Conservation (phyloP, 2,888 invertebrate genomes). For the Micoletzkya japonica region DNA sequence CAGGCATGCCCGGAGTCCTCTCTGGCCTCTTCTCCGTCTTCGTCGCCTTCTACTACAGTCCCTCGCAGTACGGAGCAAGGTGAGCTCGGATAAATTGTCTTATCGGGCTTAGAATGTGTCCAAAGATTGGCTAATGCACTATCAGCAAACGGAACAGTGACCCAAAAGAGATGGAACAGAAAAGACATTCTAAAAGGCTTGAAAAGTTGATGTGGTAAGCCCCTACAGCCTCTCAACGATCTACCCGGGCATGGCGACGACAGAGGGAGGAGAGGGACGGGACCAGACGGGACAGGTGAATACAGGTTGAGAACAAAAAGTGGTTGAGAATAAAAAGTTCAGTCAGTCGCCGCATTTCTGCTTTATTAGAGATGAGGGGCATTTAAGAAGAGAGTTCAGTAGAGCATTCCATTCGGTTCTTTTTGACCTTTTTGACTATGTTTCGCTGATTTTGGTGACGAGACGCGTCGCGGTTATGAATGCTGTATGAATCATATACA, state of each 20-base stretch:
- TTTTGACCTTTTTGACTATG: too few species aligned
- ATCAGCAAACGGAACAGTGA: background rate
- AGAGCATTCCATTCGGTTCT: too few species aligned
- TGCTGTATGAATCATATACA: too few species aligned
- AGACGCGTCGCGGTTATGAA: too few species aligned
- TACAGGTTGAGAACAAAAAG: background rate
- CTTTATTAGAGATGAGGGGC: too few species aligned
- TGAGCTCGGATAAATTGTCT: slow-evolving; percentile 4
- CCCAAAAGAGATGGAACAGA: too few species aligned
- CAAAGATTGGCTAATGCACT: background rate
- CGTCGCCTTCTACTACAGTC: slow-evolving; percentile 42
- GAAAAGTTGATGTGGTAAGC: too few species aligned
- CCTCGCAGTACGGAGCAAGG: slow-evolving; percentile 37
- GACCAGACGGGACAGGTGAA: slow-evolving; percentile 15
- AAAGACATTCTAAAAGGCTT: too few species aligned
- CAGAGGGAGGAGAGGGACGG: background rate
- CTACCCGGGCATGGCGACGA: slow-evolving; percentile 40
- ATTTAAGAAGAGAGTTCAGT: too few species aligned
- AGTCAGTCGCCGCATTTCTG: too few species aligned
- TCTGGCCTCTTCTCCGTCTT: slow-evolving; percentile 43
- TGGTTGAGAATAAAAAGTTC: too few species aligned
- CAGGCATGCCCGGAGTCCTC: slow-evolving; percentile 50
- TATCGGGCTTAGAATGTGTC: background rate
- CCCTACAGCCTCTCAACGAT: slow-evolving; percentile 40
- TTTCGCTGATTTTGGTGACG: too few species aligned